Evolutionary conservation across 2,113 vertebrate genomes (phyloP), one percentile per base, ranked within the genome.

Genomic region (Excalfactoria chinensis): DNA sequence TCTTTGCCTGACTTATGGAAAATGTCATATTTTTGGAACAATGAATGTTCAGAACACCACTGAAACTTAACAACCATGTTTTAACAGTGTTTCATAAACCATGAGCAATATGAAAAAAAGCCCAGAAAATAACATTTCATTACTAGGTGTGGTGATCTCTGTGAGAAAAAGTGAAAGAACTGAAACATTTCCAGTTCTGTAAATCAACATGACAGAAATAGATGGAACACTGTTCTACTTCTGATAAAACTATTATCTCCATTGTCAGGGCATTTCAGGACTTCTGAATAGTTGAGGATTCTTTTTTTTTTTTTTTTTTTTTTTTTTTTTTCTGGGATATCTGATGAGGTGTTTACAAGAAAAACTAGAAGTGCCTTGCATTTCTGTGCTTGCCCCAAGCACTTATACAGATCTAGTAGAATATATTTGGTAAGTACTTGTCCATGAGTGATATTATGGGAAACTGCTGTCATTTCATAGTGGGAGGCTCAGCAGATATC

Each of bases 241-340:
- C 93, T 96, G 93, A 97, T 95, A 96, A 96, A 96, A 63, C 75
- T 77, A 85, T 96, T 90, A 91, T 96, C 86, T 86, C n/a, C 37
- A 70, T 37, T 2, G 1, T 76, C 51, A 91, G 91, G 82, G 86
- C 75, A 80, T 89, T 94, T 94, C 67, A 87, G 93, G 93, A 95
- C 80, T 90, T 40, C 37, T 72, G 30, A 66, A 41, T 41, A 72
- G 43, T 56, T 49, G 37, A 51, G 60, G 22, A 21, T 87, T 68
- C 49, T 68, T 55, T 83, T 90, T 72, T 80, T 46, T 46, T 46
- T 46, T 48, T 22, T 20, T 19, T 46, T 48, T 22, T 3, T 28
- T 51, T 28, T 53, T 9, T 69, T 51, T 84, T 90, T 72, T 81
- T 64, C 67, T 95, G 75, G 69, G 95, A 93, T 70, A 91, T 92